Conservation (phyloP, 2,113 vertebrate genomes). For the Peromyscus leucopus region DNA sequence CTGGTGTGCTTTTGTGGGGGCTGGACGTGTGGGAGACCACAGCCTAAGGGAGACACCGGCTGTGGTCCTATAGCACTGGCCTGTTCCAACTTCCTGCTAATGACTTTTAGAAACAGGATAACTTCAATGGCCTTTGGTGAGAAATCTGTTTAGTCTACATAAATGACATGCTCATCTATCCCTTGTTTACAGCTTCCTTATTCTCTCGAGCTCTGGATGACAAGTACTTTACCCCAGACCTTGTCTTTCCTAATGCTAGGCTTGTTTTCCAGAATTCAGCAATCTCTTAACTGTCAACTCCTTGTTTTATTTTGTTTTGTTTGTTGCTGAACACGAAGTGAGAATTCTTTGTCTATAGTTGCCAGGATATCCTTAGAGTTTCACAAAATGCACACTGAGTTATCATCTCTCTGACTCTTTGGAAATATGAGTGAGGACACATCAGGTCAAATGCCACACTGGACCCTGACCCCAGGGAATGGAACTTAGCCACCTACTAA, state of each 20-base stretch:
- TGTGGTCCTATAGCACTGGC: neutral
- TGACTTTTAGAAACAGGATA: conserved; percentile 10
- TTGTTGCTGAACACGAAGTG: neutral
- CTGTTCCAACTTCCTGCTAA: neutral
- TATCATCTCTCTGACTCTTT: neutral
- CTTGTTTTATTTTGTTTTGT: neutral
- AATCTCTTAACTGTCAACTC: conserved; percentile 29
- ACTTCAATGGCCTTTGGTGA: neutral
- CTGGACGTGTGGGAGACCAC: neutral
- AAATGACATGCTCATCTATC: neutral
- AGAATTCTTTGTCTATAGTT: neutral
- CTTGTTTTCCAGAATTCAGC: conserved; percentile 42
- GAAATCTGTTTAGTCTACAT: conserved; percentile 10
- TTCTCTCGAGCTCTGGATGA: neutral
- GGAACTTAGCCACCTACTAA: neutral
- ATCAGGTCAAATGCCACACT: neutral
- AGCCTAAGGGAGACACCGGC: neutral
- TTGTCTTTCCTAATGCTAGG: neutral
- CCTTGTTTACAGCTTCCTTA: neutral
- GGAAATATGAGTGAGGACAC: neutral
- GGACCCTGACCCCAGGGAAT: neutral
- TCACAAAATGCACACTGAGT: conserved; percentile 34
- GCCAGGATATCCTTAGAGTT: neutral
- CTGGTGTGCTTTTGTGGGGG: neutral
- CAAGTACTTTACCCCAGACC: neutral